Evolutionary conservation across 2,113 vertebrate species (phyloP).

Genomic region (Phainopepla nitens): DNA sequence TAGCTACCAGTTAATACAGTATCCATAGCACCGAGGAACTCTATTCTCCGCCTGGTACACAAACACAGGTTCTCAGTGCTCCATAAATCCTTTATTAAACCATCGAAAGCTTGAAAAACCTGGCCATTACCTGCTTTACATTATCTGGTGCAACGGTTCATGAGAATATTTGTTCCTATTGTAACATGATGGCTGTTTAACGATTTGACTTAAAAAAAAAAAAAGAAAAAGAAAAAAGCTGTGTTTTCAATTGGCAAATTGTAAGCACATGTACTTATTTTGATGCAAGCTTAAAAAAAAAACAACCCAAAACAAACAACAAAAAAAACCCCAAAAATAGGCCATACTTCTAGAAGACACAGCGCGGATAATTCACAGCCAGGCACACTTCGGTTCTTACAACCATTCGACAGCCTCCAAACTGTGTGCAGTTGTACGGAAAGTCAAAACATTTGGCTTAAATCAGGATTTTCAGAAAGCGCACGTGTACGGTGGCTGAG

Average conservation of each 20-base stretch:
- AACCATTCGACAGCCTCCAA: not conserved
- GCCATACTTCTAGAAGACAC: not conserved
- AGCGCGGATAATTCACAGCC: not conserved
- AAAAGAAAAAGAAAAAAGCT: no score
- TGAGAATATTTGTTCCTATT: not conserved
- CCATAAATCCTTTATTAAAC: not conserved
- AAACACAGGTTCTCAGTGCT: not conserved
- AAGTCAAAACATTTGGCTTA: constrained; percentile 23
- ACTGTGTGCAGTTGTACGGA: not conserved
- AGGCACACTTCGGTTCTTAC: not conserved
- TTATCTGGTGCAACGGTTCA: not conserved
- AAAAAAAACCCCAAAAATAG: not conserved
- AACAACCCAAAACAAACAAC: no score
- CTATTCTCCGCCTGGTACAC: accelerated
- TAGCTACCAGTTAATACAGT: not conserved
- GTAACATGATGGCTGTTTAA: not conserved
- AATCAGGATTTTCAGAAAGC: not conserved
- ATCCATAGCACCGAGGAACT: not conserved
- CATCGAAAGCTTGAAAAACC: not conserved
- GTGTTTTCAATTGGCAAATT: not conserved
- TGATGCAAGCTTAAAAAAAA: not conserved
- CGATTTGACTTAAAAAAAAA: not conserved
- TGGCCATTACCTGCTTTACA: not conserved
- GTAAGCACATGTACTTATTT: not conserved
- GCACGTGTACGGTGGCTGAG: not conserved